Conservation (phyloP, 2,113 vertebrate species). For the Oncorhynchus tshawytscha region DNA sequence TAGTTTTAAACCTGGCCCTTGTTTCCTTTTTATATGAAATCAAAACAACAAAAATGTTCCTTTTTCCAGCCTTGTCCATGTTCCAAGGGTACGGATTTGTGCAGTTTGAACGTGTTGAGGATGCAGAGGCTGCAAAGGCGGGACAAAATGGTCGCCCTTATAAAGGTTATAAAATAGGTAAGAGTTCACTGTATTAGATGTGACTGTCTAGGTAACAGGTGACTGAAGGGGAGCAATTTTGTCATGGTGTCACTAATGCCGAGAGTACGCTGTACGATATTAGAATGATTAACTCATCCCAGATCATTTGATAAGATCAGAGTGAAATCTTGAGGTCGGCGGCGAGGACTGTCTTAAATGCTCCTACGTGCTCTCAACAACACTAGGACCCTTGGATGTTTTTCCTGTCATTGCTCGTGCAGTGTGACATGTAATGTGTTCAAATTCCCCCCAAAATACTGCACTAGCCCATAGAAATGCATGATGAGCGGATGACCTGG, state of each 20-base stretch:
- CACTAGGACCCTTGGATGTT: too few relatives aligned
- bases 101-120: slow-evolving; percentile 85
- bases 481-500: too few relatives aligned
- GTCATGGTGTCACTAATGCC: too few relatives aligned
- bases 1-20: not conserved
- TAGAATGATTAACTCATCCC: too few relatives aligned
- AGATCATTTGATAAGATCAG: too few relatives aligned
- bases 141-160: slow-evolving; percentile 85
- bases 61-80: slow-evolving; percentile 84
- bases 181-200: slow-evolving; percentile 55
- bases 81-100: slow-evolving; percentile 88
- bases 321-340: too few relatives aligned
- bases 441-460: too few relatives aligned
- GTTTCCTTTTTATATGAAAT: slow-evolving; percentile 29
- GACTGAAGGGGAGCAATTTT: not conserved
- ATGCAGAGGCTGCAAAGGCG: slow-evolving; percentile 85
- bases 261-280: too few relatives aligned
- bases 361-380: too few relatives aligned
- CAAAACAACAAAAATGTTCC: slow-evolving; percentile 68
- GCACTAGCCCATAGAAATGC: too few relatives aligned
- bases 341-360: too few relatives aligned
- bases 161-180: slow-evolving; percentile 91
- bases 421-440: not conserved
- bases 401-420: too few relatives aligned
- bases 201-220: slow-evolving; percentile 36